phyloP scores from a whole-genome alignment of 2,888 invertebrate genomes.

The Cheilosia grossa region DNA sequence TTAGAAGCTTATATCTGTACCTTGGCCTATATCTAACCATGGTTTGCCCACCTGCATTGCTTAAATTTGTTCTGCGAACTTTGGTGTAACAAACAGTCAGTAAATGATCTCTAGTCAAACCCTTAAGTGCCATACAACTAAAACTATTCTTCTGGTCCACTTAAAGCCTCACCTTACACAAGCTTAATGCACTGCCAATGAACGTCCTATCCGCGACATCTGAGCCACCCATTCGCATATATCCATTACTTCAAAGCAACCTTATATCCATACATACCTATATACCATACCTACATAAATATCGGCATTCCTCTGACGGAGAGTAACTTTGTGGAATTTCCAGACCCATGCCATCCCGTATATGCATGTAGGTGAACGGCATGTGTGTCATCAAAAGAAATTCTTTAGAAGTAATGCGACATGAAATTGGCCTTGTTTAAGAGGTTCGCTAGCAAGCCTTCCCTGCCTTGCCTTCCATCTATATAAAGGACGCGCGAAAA shows the following conservation, averaged over 20 bases:
- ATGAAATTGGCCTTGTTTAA: slow-evolving; percentile 61
- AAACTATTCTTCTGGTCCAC: no score
- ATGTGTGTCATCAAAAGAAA: slow-evolving; percentile 61
- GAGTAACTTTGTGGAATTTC: slow-evolving; percentile 40
- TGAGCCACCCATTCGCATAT: background rate
- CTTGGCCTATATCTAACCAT: no score
- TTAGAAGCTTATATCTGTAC: no score
- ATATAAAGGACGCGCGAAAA: slow-evolving; percentile 20
- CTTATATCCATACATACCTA: background rate
- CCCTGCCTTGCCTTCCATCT: background rate
- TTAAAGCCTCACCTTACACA: no score
- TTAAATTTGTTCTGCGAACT: no score
- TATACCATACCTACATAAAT: slow-evolving; percentile 1
- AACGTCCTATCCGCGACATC: background rate
- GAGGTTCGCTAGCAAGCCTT: slow-evolving; percentile 9
- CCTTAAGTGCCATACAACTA: no score
- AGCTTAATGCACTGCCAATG: no score
- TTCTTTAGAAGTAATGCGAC: slow-evolving; percentile 62
- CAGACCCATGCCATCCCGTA: slow-evolving; percentile 40
- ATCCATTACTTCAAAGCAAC: background rate
- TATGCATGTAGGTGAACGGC: slow-evolving; percentile 43
- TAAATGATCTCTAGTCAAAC: no score
- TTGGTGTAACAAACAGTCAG: no score
- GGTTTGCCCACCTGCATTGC: no score
- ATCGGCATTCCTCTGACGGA: slow-evolving; percentile 3